Percentiles rank a stretch among this genome's conserved stretches.
Evolutionary conservation across 1,140 invertebrate genomes (phyloP).

Genomic region (Megalopta genalis): DNA sequence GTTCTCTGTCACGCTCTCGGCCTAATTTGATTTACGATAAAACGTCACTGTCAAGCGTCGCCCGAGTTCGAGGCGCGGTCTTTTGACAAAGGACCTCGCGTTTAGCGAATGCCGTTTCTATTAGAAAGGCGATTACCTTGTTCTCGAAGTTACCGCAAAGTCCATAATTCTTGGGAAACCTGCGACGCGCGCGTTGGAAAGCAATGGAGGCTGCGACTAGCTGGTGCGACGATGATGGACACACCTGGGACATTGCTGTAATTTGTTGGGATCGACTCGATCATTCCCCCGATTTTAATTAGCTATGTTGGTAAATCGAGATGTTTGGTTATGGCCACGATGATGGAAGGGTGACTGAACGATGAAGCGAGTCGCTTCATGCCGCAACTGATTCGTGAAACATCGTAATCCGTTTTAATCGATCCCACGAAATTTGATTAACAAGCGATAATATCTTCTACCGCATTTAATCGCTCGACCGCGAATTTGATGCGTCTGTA

Average conservation of each 20-base stretch:
- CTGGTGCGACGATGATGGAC: conserved; percentile 68
- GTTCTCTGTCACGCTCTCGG: conserved; percentile 4
- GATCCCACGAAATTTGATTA: background rate
- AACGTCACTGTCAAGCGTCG: background rate
- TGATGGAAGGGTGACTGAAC: conserved; percentile 21
- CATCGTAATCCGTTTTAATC: background rate
- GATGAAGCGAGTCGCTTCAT: conserved; percentile 32
- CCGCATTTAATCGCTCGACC: too few species aligned
- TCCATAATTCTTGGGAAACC: conserved; percentile 69
- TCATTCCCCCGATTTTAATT: conserved; percentile 39
- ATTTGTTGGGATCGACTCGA: conserved; percentile 19
- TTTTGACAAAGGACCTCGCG: too few species aligned
- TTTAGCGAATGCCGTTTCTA: too few species aligned
- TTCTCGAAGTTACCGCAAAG: conserved; percentile 6
- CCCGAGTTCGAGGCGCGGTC: too few species aligned
- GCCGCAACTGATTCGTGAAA: conserved; percentile 28
- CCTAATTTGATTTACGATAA: background rate
- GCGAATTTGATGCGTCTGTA: too few species aligned
- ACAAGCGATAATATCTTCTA: background rate
- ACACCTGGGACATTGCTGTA: conserved; percentile 66
- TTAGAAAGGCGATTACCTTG: conserved; percentile 6
- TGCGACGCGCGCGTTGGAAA: conserved; percentile 68
- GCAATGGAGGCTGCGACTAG: conserved; percentile 66
- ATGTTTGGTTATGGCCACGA: conserved; percentile 28
- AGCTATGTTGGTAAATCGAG: background rate